Percentiles rank a stretch among this genome's conserved stretches.
Conservation (phyloP, 2,888 invertebrate species). For the Chrysolina americana region DNA sequence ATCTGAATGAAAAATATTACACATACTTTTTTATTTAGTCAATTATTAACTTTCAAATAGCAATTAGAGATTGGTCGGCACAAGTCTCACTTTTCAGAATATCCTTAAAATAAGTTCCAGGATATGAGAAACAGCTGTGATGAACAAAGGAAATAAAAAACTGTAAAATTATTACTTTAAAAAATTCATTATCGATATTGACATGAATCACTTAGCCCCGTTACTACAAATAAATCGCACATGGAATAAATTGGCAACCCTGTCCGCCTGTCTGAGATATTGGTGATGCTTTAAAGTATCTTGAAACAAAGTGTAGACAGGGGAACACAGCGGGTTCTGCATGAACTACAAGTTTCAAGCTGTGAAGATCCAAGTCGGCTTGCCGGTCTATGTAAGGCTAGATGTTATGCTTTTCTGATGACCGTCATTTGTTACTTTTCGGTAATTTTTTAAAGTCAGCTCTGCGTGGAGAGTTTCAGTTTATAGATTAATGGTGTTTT, state of each 20-base stretch:
- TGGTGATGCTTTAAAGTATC: conserved; percentile 21
- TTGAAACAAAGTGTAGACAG: conserved; percentile 59
- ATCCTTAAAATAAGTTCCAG: too few species aligned
- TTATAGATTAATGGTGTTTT: conserved; percentile 32
- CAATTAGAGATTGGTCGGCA: too few species aligned
- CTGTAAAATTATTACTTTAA: too few species aligned
- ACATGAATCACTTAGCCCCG: background rate
- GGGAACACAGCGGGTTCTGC: conserved; percentile 56
- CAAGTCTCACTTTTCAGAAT: too few species aligned
- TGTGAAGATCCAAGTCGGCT: conserved; percentile 53
- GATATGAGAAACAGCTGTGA: too few species aligned
- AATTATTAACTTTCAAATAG: too few species aligned
- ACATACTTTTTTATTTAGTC: too few species aligned
- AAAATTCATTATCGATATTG: background rate
- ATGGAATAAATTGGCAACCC: conserved; percentile 14
- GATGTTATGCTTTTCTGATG: conserved; percentile 56
- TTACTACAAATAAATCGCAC: background rate
- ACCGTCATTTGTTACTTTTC: conserved; percentile 56
- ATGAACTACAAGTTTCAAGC: conserved; percentile 60
- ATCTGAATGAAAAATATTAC: too few species aligned
- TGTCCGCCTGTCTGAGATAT: conserved; percentile 12
- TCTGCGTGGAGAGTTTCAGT: background rate
- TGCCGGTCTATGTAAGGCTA: conserved; percentile 42
- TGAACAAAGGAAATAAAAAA: too few species aligned
- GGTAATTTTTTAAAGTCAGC: conserved; percentile 39